Conservation (phyloP, 2,888 invertebrate genomes). For the Morinoia aosen region DNA sequence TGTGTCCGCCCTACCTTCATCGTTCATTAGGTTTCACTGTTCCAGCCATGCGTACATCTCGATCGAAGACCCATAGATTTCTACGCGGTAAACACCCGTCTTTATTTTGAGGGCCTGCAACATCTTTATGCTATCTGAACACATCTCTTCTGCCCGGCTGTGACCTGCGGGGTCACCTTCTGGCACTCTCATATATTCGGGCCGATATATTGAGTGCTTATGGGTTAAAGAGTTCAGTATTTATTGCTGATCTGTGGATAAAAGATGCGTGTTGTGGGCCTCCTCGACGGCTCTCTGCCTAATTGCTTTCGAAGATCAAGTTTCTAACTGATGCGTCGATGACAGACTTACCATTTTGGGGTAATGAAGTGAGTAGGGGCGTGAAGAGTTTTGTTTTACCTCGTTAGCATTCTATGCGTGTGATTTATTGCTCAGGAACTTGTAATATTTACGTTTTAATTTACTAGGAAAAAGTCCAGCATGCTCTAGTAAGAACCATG, state of each 20-base stretch:
- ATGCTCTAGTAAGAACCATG: too few species aligned
- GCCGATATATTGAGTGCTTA: slow-evolving; percentile 6
- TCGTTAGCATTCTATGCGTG: background rate
- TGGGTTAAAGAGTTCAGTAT: background rate
- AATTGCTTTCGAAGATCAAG: background rate
- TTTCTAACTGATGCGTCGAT: background rate
- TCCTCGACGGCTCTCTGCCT: background rate
- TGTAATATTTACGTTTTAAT: too few species aligned
- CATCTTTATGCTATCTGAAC: background rate
- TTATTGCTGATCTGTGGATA: slow-evolving; percentile 23
- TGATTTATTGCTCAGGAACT: too few species aligned
- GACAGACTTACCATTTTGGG: background rate
- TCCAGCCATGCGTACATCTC: background rate
- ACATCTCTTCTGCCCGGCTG: background rate
- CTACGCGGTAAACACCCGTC: background rate
- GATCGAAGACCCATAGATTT: background rate
- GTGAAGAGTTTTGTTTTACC: background rate
- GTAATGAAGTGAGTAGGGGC: background rate
- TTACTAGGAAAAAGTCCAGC: too few species aligned
- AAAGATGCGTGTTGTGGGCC: background rate
- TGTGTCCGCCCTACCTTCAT: background rate
- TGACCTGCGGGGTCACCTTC: background rate
- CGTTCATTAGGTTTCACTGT: background rate
- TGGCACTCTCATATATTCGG: background rate
- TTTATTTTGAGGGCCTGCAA: background rate